Evolutionary conservation across 2,113 vertebrate species (phyloP), one percentile per base, ranked within the genome.

Genomic region (Zosterops japonicus): DNA sequence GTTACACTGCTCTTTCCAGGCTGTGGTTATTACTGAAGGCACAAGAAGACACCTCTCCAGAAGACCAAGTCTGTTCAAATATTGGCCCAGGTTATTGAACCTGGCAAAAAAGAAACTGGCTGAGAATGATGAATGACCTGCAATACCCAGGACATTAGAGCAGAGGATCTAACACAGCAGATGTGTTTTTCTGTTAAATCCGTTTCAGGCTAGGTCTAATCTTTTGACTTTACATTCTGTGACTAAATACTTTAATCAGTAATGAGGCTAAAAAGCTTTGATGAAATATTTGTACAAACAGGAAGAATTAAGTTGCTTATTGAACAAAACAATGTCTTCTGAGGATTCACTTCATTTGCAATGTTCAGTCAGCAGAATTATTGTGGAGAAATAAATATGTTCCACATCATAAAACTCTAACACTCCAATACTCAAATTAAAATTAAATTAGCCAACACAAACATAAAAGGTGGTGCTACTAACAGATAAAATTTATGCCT

Each of bases 361-460:
- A 49, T 39, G 60, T 90, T 96, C 71, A 87, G 79, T 86, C 83
- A 95, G 76, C 91, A 94, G 71, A 93, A 87, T 70, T 78, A 85
- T 67, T 0, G 2, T 28, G n/a, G 31, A 83, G 77, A 94, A 94
- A 90, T 65, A 91, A 92, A 16, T 77, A 67, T 24, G 64, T 81
- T 93, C 65, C 49, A 78, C 2, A 12, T 83, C 72, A 92, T 78
- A 92, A 94, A 92, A 80, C 56, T 52, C 35, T 67, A 78, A 49
- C 64, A 64, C 49, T 84, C 50, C 56, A 63, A 39, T 81, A 74
- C 29, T 55, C 46, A 69, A 65, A 92, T 89, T 65, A 89, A 93
- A 89, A 50, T n/a, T 63, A 74, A 84, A 82, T 92, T 89, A 92
- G 39, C 69, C 60, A 95, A 92, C 16, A 67, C 27, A 92, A 93